Evolutionary conservation across 2,797 vertebrate genomes (phyloP), one percentile per base, ranked within the genome.

Genomic region (Sarcoramphus papa): DNA sequence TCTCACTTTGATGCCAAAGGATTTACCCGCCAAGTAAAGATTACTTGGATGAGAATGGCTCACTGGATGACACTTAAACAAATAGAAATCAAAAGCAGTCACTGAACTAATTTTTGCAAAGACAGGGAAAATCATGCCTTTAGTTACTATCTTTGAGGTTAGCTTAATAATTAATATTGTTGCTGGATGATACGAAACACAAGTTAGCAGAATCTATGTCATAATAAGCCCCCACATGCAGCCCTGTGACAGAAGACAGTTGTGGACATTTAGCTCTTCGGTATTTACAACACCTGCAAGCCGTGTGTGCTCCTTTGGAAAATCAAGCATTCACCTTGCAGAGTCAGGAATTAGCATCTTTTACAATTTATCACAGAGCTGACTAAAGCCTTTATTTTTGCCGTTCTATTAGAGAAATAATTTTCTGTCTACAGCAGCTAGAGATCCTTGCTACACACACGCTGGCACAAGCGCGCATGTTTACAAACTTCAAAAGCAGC

Each of bases 101-200:
- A 62, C 53, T 48, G 45, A 85, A 91, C 84, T 92, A 74, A 91
- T 60, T 77, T 96, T 97, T 91, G 87, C 68, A 96, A 92, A 96
- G 90, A 92, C 51, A 30, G 40, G 48, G 27, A 57, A 45, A 93
- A 87, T 53, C 85, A 70, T 8, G 2, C 11, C 37, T 87, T 59
- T 24, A 60, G 35, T 30, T 81, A 27, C 40, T 31, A 13, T 31
- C 40, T 97, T 97, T 97, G 97, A 97, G 93, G 73, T 88, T 72
- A 91, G 51, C 75, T 92, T 97, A 97, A 94, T 95, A 95, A 97
- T 97, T 97, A 96, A 91, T 65, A 90, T 50, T 16, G 8, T 76
- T 92, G 80, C 79, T 94, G 86, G 47, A 76, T 25, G 17, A 85
- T 11, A 64, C 15, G 48, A 57, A 85, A 60, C n/a, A 87, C 68